Evolutionary conservation across 2,797 vertebrate genomes (phyloP).

Genomic region (Acanthurus leucopareius): DNA sequence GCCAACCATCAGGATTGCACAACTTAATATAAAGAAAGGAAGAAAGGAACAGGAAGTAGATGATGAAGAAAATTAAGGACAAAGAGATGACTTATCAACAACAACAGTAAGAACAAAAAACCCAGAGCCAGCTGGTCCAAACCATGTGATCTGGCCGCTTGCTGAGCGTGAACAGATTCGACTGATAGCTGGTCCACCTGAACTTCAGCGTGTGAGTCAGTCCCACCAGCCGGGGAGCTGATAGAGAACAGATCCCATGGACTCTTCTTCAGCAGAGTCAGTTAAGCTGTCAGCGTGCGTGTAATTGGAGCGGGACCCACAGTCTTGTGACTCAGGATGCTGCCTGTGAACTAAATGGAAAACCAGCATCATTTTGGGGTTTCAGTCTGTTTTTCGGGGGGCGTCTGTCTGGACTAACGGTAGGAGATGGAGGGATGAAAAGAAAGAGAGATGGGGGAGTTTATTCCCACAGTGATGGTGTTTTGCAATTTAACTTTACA

Average conservation of each 20-base stretch:
- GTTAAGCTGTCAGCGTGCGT: conserved; percentile 67
- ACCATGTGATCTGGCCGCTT: conserved; percentile 44
- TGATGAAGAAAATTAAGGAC: not conserved
- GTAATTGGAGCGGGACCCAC: conserved; percentile 46
- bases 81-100: conserved; percentile 5
- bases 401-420: conserved; percentile 53
- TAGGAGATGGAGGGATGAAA: conserved; percentile 50
- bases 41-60: not conserved
- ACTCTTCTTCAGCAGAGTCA: conserved; percentile 56
- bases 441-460: conserved; percentile 31
- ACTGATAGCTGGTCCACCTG: conserved; percentile 63
- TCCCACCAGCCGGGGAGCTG: conserved; percentile 59
- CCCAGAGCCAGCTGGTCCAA: conserved; percentile 51
- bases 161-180: conserved; percentile 57
- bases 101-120: conserved; percentile 11
- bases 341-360: conserved; percentile 72
- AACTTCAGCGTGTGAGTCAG: conserved; percentile 65
- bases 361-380: conserved; percentile 62
- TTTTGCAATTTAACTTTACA: conserved; percentile 50
- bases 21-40: not conserved
- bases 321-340: conserved; percentile 72
- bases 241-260: conserved; percentile 57
- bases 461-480: conserved; percentile 43
- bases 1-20: not conserved
- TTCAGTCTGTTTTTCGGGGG: conserved; percentile 51